Conservation (phyloP, 2,113 vertebrate genomes). For the Fulmarus glacialis region DNA sequence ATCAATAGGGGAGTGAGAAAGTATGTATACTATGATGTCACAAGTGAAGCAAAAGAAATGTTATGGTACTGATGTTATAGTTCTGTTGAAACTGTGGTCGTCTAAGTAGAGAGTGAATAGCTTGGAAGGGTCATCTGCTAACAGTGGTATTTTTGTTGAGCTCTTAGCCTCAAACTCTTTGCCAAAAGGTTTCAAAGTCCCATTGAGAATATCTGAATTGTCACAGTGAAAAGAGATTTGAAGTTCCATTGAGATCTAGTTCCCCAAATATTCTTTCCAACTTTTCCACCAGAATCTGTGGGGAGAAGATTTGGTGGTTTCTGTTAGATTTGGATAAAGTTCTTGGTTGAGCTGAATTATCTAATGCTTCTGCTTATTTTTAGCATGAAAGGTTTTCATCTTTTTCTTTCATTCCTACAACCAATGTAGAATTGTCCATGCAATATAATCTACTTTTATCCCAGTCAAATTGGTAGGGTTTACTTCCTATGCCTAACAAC, state of each 20-base stretch:
- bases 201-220: neutral
- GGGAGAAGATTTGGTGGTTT: neutral
- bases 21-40: neutral
- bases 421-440: neutral
- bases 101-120: neutral
- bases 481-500: neutral
- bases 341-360: neutral
- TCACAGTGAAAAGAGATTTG: neutral
- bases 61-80: neutral
- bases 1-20: neutral
- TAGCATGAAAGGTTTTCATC: neutral
- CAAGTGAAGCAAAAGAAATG: neutral
- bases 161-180: neutral
- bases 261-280: neutral
- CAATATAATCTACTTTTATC: neutral
- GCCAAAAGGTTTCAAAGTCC: neutral
- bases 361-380: neutral
- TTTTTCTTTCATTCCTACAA: neutral
- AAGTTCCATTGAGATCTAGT: neutral
- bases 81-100: neutral
- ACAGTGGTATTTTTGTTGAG: neutral
- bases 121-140: neutral
- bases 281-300: neutral
- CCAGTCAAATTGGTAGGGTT: neutral
- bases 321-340: neutral